These are phyloP conservation scores for Dysidea cf. avara DNA, from an alignment of 37 sponge, comb jelly and placozoan species.

Conservation along the genomic window DNA sequence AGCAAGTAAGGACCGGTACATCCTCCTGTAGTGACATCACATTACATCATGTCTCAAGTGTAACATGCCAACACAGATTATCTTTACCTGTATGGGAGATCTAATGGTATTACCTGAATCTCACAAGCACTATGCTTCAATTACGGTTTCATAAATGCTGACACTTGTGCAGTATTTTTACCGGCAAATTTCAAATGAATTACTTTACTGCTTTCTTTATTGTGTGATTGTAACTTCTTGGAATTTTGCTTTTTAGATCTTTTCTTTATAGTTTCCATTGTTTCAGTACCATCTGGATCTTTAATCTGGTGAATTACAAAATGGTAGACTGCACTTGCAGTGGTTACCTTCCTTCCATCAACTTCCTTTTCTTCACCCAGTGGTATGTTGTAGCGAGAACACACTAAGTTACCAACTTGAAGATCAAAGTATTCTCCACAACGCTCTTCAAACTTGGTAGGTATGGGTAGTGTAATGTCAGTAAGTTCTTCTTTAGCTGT, in stretches of 20 bases:
- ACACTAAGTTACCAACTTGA: conserved; percentile 50
- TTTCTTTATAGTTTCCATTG: too few species aligned
- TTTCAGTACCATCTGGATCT: background rate
- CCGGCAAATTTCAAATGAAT: background rate
- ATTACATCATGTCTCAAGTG: too few species aligned
- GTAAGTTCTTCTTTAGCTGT: conserved; percentile 2
- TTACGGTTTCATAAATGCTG: conserved; percentile 19
- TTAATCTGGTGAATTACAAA: conserved; percentile 42
- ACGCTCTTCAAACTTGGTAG: conserved; percentile 13
- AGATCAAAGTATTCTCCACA: conserved; percentile 32
- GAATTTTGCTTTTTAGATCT: too few species aligned
- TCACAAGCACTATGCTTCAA: conserved; percentile 26
- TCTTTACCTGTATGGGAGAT: conserved; percentile 39
- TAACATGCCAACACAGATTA: too few species aligned
- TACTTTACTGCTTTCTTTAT: background rate
- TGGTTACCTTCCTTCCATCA: background rate
- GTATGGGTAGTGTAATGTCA: background rate
- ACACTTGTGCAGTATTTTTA: background rate
- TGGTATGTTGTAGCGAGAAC: conserved; percentile 52
- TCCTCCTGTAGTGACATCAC: too few species aligned
- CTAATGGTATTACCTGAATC: conserved; percentile 47
- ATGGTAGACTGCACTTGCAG: conserved; percentile 56
- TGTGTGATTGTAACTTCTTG: too few species aligned
- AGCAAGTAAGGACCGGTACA: background rate
- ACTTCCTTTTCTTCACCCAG: background rate